These are phyloP conservation scores for Sycobia sp. DNA, from an alignment of 1,140 invertebrate species.

Conservation along the genomic window DNA sequence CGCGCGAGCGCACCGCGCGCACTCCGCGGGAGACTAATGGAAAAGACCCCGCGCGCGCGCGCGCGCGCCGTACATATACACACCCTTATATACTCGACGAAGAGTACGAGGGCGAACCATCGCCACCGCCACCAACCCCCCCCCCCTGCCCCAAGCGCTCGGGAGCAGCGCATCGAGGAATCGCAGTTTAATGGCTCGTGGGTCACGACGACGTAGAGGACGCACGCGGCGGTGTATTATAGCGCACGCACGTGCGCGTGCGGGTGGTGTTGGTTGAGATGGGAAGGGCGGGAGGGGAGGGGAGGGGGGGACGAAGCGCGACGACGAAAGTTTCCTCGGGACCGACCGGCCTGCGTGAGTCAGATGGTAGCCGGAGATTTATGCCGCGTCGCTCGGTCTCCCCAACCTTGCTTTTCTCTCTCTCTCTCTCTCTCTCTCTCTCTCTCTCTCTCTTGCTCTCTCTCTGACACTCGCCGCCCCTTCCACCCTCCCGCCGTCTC, in stretches of 20 bases:
- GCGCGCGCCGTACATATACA: no score
- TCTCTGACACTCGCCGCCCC: neutral
- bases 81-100: no score
- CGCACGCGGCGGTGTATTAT: neutral
- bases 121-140: no score
- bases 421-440: neutral
- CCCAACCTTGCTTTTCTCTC: constrained; percentile 4
- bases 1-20: no score
- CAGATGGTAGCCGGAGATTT: constrained; percentile 16
- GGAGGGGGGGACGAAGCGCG: no score
- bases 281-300: no score
- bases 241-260: neutral
- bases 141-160: no score
- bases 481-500: no score
- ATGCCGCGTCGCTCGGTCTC: constrained; percentile 5
- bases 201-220: neutral
- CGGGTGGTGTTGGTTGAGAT: neutral
- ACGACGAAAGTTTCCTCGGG: constrained; percentile 15
- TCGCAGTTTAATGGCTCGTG: constrained; percentile 28
- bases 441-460: neutral
- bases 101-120: no score
- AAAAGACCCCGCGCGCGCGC: no score
- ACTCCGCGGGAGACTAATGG: constrained; percentile 31
- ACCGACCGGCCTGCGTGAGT: constrained; percentile 20
- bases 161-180: constrained; percentile 14